phyloP scores from a whole-genome alignment of 2,113 vertebrate species.

The Acrocephalus arundinaceus region DNA sequence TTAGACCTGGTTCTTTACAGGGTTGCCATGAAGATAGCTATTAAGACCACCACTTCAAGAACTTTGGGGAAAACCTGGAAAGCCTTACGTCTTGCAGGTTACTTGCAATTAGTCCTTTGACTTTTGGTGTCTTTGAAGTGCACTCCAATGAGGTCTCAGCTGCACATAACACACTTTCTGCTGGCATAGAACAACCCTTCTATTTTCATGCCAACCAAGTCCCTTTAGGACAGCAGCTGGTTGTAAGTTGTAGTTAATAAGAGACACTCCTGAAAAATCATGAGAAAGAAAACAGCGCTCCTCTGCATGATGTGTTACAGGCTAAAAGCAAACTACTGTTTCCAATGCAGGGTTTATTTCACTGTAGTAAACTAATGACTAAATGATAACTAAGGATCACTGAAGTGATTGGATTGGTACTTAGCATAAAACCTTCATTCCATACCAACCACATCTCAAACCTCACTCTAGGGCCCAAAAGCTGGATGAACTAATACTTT shows the following conservation, averaged over 20 bases:
- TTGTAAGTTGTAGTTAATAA: not conserved
- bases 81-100: not conserved
- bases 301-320: not conserved
- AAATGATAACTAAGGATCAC: not conserved
- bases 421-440: not conserved
- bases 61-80: not conserved
- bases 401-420: not conserved
- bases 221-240: not conserved
- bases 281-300: rapidly evolving
- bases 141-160: not conserved
- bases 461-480: not conserved
- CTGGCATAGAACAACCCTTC: not conserved
- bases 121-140: not conserved
- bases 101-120: not conserved
- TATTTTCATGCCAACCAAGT: not conserved
- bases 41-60: not conserved
- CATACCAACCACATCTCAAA: not conserved
- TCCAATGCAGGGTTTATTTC: not conserved
- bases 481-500: not conserved
- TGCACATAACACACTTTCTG: not conserved
- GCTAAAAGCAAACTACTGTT: not conserved
- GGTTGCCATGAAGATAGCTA: not conserved
- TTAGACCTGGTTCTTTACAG: not conserved
- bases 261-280: not conserved
- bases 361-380: not conserved